These are phyloP conservation scores for Monochamus saltuarius DNA, from an alignment of 1,140 invertebrate genomes.

Conservation along the genomic window DNA sequence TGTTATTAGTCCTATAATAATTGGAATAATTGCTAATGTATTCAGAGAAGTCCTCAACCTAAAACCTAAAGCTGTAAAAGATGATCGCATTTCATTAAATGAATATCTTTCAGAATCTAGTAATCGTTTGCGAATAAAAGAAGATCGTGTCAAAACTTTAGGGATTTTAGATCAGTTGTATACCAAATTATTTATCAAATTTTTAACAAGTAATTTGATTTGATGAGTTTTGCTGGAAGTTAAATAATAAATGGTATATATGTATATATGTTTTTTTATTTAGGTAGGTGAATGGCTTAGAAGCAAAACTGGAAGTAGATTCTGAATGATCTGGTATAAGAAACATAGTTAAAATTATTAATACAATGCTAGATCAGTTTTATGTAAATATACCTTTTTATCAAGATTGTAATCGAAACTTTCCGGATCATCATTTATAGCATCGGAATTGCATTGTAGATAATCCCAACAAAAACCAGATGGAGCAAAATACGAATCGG, in stretches of 20 bases:
- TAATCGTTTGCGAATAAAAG: background rate
- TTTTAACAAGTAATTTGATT: too few relatives aligned
- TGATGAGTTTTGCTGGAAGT: too few relatives aligned
- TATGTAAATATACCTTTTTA: conserved; percentile 54
- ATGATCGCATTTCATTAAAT: background rate
- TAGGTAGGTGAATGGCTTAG: too few relatives aligned
- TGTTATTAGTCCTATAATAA: conserved; percentile 37
- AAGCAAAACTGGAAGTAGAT: too few relatives aligned
- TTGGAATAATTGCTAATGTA: conserved; percentile 24
- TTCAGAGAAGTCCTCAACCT: conserved; percentile 36
- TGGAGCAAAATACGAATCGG: conserved; percentile 78
- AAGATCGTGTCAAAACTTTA: conserved; percentile 45
- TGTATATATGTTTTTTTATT: too few relatives aligned
- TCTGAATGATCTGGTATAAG: background rate
- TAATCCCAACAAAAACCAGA: conserved; percentile 86
- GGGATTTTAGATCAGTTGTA: too few relatives aligned
- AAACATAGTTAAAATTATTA: background rate
- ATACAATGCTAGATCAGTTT: background rate
- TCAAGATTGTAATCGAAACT: conserved; percentile 73
- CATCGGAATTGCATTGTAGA: conserved; percentile 74
- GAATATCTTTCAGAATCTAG: too few relatives aligned
- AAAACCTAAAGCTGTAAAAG: conserved; percentile 14
- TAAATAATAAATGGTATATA: too few relatives aligned
- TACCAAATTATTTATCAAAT: too few relatives aligned
- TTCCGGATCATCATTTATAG: conserved; percentile 69